Percentiles rank a stretch among this genome's conserved stretches.
Conservation (phyloP, 2,113 vertebrate genomes). For the Dinomys branickii region DNA sequence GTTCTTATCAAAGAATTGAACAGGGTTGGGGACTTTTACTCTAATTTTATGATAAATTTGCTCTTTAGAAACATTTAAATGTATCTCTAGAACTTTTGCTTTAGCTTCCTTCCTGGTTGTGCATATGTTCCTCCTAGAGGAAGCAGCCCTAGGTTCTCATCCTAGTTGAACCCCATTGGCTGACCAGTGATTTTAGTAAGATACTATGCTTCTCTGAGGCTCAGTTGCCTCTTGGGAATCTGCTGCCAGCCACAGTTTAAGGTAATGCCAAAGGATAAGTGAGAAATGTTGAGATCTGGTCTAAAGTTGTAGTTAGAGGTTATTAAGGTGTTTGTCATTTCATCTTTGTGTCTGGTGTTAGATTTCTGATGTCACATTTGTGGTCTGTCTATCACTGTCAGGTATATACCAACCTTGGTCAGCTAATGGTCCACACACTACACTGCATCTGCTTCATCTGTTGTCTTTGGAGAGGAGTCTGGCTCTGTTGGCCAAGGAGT, state of each 20-base stretch:
- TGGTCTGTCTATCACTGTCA: not conserved
- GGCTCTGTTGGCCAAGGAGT: not conserved
- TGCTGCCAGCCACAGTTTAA: not conserved
- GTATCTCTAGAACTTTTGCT: not conserved
- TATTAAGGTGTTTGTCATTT: not conserved
- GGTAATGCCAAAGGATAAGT: not conserved
- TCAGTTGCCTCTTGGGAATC: not conserved
- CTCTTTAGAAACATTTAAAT: slow-evolving; percentile 3
- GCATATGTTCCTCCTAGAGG: not conserved
- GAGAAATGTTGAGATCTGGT: not conserved
- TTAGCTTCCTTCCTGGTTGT: not conserved
- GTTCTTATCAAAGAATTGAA: not conserved
- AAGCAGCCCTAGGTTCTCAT: not conserved
- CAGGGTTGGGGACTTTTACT: not conserved
- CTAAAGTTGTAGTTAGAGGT: not conserved
- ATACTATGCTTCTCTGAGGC: not conserved
- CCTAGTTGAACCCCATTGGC: not conserved
- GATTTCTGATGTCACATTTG: not conserved
- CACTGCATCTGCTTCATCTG: not conserved
- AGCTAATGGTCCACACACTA: not conserved
- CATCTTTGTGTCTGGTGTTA: not conserved
- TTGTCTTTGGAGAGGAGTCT: not conserved
- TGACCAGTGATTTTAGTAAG: not conserved
- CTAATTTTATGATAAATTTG: not conserved
- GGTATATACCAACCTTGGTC: not conserved